Evolutionary conservation across 2,888 invertebrate species (phyloP).

Genomic region (Drosophila pseudotakahashii): DNA sequence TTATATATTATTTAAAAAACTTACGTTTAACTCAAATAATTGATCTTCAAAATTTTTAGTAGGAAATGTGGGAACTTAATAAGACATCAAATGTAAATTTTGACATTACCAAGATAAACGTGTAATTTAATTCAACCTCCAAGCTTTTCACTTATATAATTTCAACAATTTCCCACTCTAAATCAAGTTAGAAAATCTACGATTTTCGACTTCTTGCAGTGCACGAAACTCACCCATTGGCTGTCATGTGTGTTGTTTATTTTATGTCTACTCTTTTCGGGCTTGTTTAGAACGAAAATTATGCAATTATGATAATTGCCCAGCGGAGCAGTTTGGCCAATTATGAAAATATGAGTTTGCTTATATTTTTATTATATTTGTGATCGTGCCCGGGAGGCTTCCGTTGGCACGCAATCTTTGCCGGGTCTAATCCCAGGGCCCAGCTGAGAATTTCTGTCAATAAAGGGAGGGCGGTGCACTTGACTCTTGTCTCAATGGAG

Average conservation of each 20-base stretch:
- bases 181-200: background rate
- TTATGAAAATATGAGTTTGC: slow-evolving; percentile 62
- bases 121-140: too few species aligned
- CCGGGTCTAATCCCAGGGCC: slow-evolving; percentile 32
- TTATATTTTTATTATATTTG: slow-evolving; percentile 58
- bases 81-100: too few species aligned
- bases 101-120: background rate
- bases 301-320: slow-evolving; percentile 78
- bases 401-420: slow-evolving; percentile 42
- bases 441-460: slow-evolving; percentile 11
- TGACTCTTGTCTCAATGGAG: slow-evolving; percentile 34
- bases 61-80: too few species aligned
- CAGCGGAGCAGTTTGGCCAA: slow-evolving; percentile 69
- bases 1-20: too few species aligned
- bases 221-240: slow-evolving; percentile 50
- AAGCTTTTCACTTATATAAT: background rate
- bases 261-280: slow-evolving; percentile 52
- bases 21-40: too few species aligned
- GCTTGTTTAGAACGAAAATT: slow-evolving; percentile 77
- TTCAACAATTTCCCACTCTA: background rate
- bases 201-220: slow-evolving; percentile 45
- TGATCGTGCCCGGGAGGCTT: slow-evolving; percentile 39
- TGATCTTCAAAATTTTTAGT: too few species aligned
- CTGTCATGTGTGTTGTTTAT: slow-evolving; percentile 63
- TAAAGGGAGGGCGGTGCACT: slow-evolving; percentile 52